Percentiles rank a stretch among this genome's conserved stretches.
Conservation (phyloP, 2,113 vertebrate species). For the Sylvia atricapilla region DNA sequence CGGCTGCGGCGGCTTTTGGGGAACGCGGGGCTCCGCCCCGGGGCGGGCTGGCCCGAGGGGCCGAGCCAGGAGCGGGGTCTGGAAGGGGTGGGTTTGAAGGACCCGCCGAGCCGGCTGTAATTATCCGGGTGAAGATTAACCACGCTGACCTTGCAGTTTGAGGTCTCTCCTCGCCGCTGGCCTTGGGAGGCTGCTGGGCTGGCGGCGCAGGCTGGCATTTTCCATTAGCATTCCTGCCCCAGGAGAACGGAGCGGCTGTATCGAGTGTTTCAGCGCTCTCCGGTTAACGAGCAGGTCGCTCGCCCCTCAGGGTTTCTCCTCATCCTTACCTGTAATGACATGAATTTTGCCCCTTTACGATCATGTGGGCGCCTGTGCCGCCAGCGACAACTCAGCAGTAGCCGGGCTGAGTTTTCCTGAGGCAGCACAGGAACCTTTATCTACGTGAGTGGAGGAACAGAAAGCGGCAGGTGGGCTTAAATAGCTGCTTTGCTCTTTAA, state of each 20-base stretch:
- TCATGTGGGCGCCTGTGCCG: not conserved
- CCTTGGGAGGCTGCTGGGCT: not conserved
- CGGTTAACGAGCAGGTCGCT: not conserved
- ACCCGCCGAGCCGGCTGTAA: accelerated
- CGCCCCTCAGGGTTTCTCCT: not conserved
- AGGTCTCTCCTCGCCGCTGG: not conserved
- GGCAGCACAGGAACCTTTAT: not conserved
- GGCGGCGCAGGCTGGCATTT: not conserved
- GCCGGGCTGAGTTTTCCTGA: not conserved
- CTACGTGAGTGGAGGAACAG: not conserved
- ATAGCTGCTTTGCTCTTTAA: not conserved
- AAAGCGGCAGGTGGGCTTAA: not conserved
- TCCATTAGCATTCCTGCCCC: not conserved
- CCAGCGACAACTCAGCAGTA: accelerated
- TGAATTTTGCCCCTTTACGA: not conserved
- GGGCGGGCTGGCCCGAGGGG: not conserved
- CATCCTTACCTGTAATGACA: accelerated
- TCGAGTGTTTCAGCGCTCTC: not conserved
- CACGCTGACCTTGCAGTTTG: not conserved
- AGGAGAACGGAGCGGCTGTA: not conserved
- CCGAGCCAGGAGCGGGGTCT: accelerated
- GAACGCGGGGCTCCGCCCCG: not conserved
- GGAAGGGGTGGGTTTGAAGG: not conserved
- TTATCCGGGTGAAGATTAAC: not conserved
- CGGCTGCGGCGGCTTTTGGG: not conserved